Evolutionary conservation across 1,140 invertebrate genomes (phyloP), one percentile per base, ranked within the genome.

Genomic region (Caenorhabditis tropicalis): DNA sequence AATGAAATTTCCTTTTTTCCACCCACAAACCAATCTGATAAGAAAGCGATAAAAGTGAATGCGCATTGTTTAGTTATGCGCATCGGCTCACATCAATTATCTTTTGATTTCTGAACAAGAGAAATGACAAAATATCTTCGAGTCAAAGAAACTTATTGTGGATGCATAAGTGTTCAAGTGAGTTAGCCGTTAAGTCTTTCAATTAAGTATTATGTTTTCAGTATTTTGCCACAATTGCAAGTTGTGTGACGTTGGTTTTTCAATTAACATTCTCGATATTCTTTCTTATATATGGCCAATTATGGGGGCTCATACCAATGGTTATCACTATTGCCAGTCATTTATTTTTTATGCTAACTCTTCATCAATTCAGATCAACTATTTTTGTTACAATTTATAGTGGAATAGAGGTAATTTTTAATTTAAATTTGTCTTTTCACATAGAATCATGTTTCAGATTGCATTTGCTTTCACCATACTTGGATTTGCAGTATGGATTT

Each of bases 401-500:
- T 46, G 65, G 65, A 27, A 74, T 74, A 24, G 65, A 74, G 21
- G 65, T 74, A 65, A 51, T 0, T 15, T 5, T 1, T 51, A 6
- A 9, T 21, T 21, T 29, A 51, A n/a, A 51, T 12, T 9, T 74
- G 7, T 43, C 3, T 36, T 36, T 0, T 43, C 24, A 1, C 21
- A 1, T 16, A 43, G 43, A 27, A 33, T 2, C 0, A 4, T 33
- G 43, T 21, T 74, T 3, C 65, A 74, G 65, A 74, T 74, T 9
- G 65, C 65, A 43, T 74, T 74, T 24, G 33, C 65, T 7, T 74
- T 74, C 21, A 43, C 36, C 33, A 43, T 74, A 43, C n/a, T 74
- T 4, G 65, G 65, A 43, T 74, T 74, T 74, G 43, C 65, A 39
- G n/a, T 74, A n/a, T 74, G 65, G 65, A 74, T 74, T 24, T 74